A percentile compares a stretch with the other conserved stretches of the same genome.
Evolutionary conservation across 2,797 vertebrate genomes (phyloP).

Genomic region (Crax fasciolata): DNA sequence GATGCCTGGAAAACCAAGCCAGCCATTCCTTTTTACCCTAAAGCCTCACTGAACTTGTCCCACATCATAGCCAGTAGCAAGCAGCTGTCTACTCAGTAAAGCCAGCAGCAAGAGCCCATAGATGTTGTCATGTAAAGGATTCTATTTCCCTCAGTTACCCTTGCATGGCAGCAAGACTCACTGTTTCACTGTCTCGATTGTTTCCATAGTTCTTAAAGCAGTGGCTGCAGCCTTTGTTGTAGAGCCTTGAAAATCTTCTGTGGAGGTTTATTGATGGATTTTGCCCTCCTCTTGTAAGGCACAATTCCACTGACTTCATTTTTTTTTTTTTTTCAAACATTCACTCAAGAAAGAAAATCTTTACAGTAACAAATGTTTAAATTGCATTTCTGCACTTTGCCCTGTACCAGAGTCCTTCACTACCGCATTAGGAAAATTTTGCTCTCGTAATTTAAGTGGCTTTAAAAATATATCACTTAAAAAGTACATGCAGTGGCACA

Average conservation of each 20-base stretch:
- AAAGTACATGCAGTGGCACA: background rate
- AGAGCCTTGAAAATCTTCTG: conserved; percentile 20
- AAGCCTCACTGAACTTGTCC: background rate
- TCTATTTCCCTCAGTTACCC: background rate
- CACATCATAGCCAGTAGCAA: background rate
- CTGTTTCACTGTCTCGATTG: background rate
- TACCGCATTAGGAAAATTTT: conserved; percentile 23
- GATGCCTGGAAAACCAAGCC: background rate
- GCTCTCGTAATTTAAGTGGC: background rate
- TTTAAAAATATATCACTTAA: conserved; percentile 37
- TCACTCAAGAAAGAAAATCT: conserved; percentile 29
- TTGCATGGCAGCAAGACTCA: background rate
- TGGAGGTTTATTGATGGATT: background rate
- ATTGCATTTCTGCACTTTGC: background rate
- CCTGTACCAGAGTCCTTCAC: background rate
- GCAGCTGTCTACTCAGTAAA: background rate
- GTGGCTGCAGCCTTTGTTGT: background rate
- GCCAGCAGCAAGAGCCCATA: background rate
- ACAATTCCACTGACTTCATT: background rate
- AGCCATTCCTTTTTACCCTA: background rate
- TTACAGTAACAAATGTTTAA: conserved; percentile 15
- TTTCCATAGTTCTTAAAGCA: conserved; percentile 2
- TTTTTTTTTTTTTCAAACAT: background rate
- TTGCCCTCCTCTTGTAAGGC: background rate
- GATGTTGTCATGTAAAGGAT: background rate